These are phyloP conservation scores for Mantis religiosa DNA, from an alignment of 2,888 invertebrate genomes.

Conservation along the genomic window DNA sequence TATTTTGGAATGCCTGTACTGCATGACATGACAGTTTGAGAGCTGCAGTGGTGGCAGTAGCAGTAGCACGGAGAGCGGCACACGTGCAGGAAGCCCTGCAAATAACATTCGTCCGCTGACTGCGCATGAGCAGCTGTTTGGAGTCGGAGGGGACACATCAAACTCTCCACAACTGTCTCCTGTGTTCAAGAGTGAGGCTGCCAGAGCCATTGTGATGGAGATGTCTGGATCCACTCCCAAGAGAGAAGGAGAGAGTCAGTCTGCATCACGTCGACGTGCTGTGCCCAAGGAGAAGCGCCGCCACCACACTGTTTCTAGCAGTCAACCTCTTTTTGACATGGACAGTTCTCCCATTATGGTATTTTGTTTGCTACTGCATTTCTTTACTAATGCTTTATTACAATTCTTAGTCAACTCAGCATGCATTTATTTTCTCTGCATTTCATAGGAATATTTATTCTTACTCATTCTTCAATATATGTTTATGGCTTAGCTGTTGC, in stretches of 20 bases:
- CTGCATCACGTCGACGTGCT: constrained; percentile 43
- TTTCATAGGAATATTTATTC: neutral
- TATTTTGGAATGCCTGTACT: constrained; percentile 13
- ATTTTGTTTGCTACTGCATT: neutral
- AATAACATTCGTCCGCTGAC: constrained; percentile 36
- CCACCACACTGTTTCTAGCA: constrained; percentile 79
- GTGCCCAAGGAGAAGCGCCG: constrained; percentile 79
- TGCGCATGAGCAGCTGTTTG: constrained; percentile 41
- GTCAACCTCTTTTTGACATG: constrained; percentile 42
- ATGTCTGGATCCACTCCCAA: constrained; percentile 48
- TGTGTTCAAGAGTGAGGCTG: constrained; percentile 82
- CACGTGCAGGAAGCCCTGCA: constrained; percentile 37
- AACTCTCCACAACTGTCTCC: constrained; percentile 64
- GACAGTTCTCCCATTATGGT: constrained; percentile 33
- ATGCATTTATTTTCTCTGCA: neutral
- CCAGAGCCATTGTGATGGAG: constrained; percentile 80
- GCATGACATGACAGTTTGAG: constrained; percentile 24
- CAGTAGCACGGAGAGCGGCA: constrained; percentile 28
- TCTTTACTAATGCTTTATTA: neutral
- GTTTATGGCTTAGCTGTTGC: neutral
- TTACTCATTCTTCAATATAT: neutral
- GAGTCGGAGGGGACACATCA: constrained; percentile 33
- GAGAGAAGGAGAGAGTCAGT: neutral
- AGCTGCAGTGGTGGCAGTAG: constrained; percentile 28
- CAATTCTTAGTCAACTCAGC: neutral